Evolutionary conservation across 2,888 invertebrate species (phyloP).

Genomic region (Cecidostiba fungosa): DNA sequence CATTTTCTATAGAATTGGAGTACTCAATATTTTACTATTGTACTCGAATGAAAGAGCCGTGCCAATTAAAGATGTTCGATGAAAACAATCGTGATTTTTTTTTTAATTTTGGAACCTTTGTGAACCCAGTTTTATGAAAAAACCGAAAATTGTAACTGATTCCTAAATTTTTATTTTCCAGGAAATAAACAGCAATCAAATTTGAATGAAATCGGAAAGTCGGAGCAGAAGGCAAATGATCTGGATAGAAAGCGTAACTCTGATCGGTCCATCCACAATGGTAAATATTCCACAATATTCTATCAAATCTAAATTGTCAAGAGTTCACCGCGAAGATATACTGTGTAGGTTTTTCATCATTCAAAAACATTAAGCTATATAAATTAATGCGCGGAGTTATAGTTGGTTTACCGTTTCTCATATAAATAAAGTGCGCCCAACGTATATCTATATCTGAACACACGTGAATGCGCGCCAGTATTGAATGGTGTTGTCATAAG

Average conservation of each 20-base stretch:
- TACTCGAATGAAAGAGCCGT: too few relatives aligned
- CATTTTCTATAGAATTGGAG: too few relatives aligned
- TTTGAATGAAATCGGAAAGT: conserved; percentile 79
- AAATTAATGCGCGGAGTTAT: not conserved
- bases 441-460: not conserved
- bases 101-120: too few relatives aligned
- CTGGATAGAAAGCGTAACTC: conserved; percentile 75
- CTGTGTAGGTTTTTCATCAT: too few relatives aligned
- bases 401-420: not conserved
- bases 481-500: conserved; percentile 36
- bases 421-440: not conserved
- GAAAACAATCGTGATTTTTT: too few relatives aligned
- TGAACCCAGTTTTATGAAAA: too few relatives aligned
- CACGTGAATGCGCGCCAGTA: not conserved
- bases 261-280: conserved; percentile 74
- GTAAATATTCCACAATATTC: too few relatives aligned
- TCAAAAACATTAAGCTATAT: too few relatives aligned
- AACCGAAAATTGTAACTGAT: not conserved
- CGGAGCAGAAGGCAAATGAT: conserved; percentile 78
- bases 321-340: too few relatives aligned
- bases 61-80: too few relatives aligned
- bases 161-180: conserved; percentile 37
- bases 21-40: too few relatives aligned
- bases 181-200: conserved; percentile 78
- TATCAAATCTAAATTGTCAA: too few relatives aligned